phyloP scores from a whole-genome alignment of 1,140 invertebrate species.

The Paraescarpia echinospica region DNA sequence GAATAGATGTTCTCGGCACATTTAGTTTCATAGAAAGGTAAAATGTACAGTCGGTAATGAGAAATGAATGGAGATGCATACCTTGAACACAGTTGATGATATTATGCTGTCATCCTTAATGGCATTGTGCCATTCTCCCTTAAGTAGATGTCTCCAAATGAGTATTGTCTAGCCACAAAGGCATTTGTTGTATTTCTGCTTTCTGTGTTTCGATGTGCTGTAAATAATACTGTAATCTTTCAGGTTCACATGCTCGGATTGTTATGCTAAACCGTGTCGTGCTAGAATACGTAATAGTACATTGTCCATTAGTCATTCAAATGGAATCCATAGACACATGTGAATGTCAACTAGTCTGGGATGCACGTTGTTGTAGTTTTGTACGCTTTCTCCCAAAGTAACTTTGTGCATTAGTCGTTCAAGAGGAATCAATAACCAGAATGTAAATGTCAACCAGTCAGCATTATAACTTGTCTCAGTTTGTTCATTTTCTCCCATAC shows the following conservation, averaged over 20 bases:
- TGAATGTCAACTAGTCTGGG: neutral
- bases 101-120: neutral
- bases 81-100: too few species aligned
- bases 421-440: neutral
- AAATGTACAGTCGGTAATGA: too few species aligned
- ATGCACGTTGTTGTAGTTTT: neutral
- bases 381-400: neutral
- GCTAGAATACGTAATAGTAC: neutral
- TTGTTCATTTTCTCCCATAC: neutral
- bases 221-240: neutral
- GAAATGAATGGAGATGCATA: too few species aligned
- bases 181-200: neutral
- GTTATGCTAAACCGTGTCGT: neutral
- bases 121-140: neutral
- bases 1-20: too few species aligned
- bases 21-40: too few species aligned
- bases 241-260: neutral
- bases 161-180: neutral
- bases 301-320: neutral
- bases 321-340: neutral
- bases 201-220: neutral
- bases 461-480: neutral
- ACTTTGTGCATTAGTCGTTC: neutral
- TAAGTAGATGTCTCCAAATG: neutral
- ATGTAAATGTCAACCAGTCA: neutral